A percentile compares a stretch with the other conserved stretches of the same genome.
Conservation (phyloP, 2,888 invertebrate species). For the Drosophila ezoana region DNA sequence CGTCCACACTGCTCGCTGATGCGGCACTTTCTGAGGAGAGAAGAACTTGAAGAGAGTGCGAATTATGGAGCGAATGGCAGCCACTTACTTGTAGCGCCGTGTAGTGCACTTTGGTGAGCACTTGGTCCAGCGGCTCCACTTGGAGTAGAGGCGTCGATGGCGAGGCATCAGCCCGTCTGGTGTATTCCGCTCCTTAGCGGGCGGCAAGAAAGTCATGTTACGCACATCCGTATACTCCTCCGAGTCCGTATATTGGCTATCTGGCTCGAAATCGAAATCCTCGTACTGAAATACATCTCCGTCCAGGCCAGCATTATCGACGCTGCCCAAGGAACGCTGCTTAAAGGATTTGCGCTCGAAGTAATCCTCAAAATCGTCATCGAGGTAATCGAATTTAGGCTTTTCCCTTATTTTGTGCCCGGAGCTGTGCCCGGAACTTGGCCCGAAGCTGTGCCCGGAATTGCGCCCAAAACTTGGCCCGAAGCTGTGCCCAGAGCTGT, state of each 20-base stretch:
- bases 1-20: conserved; percentile 90
- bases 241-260: conserved; percentile 62
- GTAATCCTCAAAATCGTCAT: conserved; percentile 74
- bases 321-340: conserved; percentile 54
- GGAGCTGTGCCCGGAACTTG: not conserved
- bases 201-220: conserved; percentile 51
- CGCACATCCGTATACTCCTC: conserved; percentile 72
- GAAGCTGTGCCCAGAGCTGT: not conserved
- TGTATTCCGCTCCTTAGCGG: conserved; percentile 79
- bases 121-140: conserved; percentile 93
- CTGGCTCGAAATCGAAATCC: conserved; percentile 80
- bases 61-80: not conserved
- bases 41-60: not conserved
- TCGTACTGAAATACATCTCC: conserved; percentile 82
- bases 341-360: conserved; percentile 33
- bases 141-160: conserved; percentile 87
- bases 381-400: conserved; percentile 30
- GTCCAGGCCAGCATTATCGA: conserved; percentile 59
- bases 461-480: not conserved
- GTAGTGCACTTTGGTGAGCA: conserved; percentile 93
- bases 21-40: conserved; percentile 88
- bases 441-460: not conserved
- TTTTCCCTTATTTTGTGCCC: conserved; percentile 8
- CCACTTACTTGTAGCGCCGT: conserved; percentile 88
- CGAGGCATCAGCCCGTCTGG: conserved; percentile 76